Evolutionary conservation across 2,797 vertebrate species (phyloP).

Genomic region (Notoglanidium macrostoma): DNA sequence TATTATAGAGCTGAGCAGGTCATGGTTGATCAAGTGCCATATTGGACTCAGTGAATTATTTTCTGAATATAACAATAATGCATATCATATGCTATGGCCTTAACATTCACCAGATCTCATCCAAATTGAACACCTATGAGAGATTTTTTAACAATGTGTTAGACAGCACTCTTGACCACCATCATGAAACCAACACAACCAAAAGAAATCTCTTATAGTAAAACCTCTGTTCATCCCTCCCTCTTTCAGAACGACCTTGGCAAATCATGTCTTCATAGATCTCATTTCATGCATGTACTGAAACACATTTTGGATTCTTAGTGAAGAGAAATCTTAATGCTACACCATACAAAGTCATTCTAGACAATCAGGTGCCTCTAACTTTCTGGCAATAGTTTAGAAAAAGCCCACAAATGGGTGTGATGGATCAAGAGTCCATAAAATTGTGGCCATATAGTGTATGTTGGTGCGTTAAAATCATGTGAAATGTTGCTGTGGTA

Average conservation of each 20-base stretch:
- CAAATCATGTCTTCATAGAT: neutral
- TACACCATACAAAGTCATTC: neutral
- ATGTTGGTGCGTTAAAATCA: neutral
- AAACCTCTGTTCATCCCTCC: neutral
- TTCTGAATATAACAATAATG: neutral
- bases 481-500: neutral
- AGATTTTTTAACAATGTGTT: neutral
- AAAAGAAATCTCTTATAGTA: neutral
- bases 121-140: neutral
- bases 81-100: neutral
- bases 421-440: neutral
- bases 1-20: neutral
- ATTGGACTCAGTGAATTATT: neutral
- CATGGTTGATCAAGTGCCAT: neutral
- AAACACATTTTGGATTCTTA: neutral
- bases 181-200: neutral
- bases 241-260: neutral
- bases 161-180: neutral
- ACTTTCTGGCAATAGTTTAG: neutral
- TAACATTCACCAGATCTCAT: neutral
- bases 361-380: neutral
- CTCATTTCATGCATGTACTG: neutral
- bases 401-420: neutral
- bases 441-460: neutral
- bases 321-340: too few relatives aligned